Base-by-base conservation (phyloP, 2,888 invertebrate genomes). In the Cepaea hortensis region DNA sequence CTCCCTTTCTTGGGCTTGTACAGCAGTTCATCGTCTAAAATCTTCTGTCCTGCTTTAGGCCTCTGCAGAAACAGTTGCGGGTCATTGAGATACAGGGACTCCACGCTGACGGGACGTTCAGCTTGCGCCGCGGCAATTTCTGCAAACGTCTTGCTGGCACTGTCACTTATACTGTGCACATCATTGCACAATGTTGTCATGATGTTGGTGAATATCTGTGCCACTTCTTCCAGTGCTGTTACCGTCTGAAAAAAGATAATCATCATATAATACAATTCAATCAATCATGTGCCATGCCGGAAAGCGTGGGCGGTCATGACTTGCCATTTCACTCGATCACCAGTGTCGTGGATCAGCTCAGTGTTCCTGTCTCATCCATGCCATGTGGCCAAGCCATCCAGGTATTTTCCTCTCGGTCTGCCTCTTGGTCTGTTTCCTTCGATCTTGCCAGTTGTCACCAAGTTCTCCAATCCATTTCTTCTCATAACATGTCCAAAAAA, bases 171-270 rank as follows among this genome's bases (percentile, higher is more conserved):
- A 72, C 87, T 87, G 85, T 91, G 90, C 3, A 92, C 91, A 75
- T 93, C 93, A 35, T 88, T 89, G 50, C 92, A 88, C 20, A 91
- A 79, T n/a, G 89, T 91, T 85, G 92, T 93, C 83, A 91, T 91
- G 23, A 92, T 84, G 9, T 90, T 88, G 76, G 85, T 86, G 87
- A 93, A 87, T 88, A 92, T 91, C 65, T 91, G 90, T 68, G 90
- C 90, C 84, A 92, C 89, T 86, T 93, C 92, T 77, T 92, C 91
- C 55, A 93, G 87, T 11, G 89, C 81, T 50, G 90, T 90, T 20
- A 93, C 89, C 11, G 91, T 91, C 93, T 93, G 88, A 61, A 89
- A 91, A 46, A 23, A 85, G 46, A 62, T 48, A 83, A 23, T 18
- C 11, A 68, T n/a, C 18, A 62, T 70, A 62, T 55, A 6, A 55